phyloP scores from a whole-genome alignment of 1,140 invertebrate species.

The Leptinotarsa lineolata region DNA sequence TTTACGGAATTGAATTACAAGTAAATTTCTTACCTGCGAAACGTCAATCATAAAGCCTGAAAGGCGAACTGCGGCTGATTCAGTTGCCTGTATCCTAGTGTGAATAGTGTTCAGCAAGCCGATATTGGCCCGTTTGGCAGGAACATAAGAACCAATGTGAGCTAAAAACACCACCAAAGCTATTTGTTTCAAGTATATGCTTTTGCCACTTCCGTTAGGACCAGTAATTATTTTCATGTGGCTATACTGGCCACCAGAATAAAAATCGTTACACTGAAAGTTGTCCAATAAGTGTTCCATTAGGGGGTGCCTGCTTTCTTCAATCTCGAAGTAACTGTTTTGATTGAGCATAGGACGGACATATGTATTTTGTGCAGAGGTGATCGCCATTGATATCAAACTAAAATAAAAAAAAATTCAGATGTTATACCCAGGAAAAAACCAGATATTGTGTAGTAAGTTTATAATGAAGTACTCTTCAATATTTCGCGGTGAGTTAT shows the following conservation, averaged over 20 bases:
- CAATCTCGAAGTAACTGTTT: slow-evolving; percentile 68
- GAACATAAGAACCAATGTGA: slow-evolving; percentile 88
- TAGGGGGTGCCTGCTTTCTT: slow-evolving; percentile 78
- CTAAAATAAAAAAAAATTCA: slow-evolving; percentile 58
- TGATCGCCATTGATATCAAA: slow-evolving; percentile 72
- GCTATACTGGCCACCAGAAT: slow-evolving; percentile 60
- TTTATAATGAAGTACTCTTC: too few species aligned
- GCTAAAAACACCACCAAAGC: slow-evolving; percentile 80
- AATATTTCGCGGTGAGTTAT: too few species aligned
- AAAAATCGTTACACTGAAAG: slow-evolving; percentile 76
- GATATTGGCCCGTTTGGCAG: slow-evolving; percentile 74
- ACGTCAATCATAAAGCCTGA: slow-evolving; percentile 87
- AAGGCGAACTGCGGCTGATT: slow-evolving; percentile 77
- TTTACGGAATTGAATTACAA: slow-evolving; percentile 5
- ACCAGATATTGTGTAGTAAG: too few species aligned
- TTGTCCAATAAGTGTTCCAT: slow-evolving; percentile 68
- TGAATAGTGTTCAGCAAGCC: slow-evolving; percentile 75
- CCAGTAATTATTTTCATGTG: slow-evolving; percentile 82
- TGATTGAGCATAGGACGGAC: slow-evolving; percentile 68
- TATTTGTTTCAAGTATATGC: slow-evolving; percentile 85
- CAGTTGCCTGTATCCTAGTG: slow-evolving; percentile 73
- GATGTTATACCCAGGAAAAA: not conserved
- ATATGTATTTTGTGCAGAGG: slow-evolving; percentile 74
- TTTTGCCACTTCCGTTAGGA: slow-evolving; percentile 91
- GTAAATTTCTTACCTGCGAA: slow-evolving; percentile 66